Base-by-base conservation (phyloP, 2,113 vertebrate genomes). In the Ciconia stormi region DNA sequence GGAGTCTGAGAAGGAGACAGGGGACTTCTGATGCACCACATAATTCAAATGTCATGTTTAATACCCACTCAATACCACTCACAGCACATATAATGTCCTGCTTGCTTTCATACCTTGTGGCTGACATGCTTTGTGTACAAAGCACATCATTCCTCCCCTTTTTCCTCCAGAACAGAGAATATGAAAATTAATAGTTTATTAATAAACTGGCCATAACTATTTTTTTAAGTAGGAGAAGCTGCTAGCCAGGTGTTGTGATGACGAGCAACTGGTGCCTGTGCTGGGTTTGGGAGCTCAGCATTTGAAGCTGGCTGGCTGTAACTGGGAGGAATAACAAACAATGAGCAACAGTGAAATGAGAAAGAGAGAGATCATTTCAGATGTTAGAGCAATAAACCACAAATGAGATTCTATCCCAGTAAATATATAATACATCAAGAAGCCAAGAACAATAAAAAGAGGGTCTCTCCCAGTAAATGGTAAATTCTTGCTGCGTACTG, bases 191-290 rank as follows among this genome's bases (percentile, higher is more conserved):
- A 47, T 7, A 47, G 30, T 58, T 77, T 67, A 49, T 63, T 55
- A 82, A 58, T 58, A 53, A 53, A 70, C 23, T 55, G 44, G 10
- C 25, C 13, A 9, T 58, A 69, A 58, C 30, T 81, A 10, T 19
- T 65, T 46, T 59, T 89, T 82, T 59, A 78, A 78, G 26, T 18
- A 59, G 71, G 11, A 82, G 61, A 89, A 86, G 44, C 40, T 82
- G 32, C n/a, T 69, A 70, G n/a, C 7, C 23, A 25, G n/a, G 44
- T 78, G 59, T 8, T 55, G 36, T 36, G 29, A 38, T 30, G 47
- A 66, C 0, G 3, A 71, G 63, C 1, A 7, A 36, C 32, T 42
- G 55, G 58, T 2, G 2, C 21, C 52, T 0, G 2, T 10, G 27
- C 38, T 47, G 53, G n/a, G 42, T 53, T 91, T 73, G 56, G 59